phyloP scores from a whole-genome alignment of 1,140 invertebrate species.

The Doryteuthis pealeii region DNA sequence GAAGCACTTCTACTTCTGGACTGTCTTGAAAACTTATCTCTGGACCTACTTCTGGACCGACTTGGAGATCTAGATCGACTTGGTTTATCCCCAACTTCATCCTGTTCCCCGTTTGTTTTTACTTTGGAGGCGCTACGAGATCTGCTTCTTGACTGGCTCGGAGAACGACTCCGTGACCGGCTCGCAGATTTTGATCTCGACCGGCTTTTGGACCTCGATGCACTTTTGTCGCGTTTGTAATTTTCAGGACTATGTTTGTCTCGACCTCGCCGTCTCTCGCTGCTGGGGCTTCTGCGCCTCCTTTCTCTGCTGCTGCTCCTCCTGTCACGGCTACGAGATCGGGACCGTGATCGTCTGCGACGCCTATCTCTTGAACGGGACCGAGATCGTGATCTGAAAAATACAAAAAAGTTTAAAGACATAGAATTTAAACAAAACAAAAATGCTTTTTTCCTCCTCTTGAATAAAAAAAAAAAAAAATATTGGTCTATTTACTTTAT shows the following conservation, averaged over 20 bases:
- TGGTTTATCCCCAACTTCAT: neutral
- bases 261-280: constrained; percentile 27
- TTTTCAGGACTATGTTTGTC: constrained; percentile 22
- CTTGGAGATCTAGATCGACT: neutral
- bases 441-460: neutral
- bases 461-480: neutral
- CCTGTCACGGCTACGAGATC: constrained; percentile 27
- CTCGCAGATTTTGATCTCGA: constrained; percentile 18
- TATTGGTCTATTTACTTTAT: no score
- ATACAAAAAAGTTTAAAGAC: neutral
- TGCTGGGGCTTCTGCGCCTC: constrained; percentile 28
- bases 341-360: constrained; percentile 28
- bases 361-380: constrained; percentile 27
- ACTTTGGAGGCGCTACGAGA: constrained; percentile 66
- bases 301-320: constrained; percentile 27
- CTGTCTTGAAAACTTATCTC: constrained; percentile 5
- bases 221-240: constrained; percentile 18
- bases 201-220: constrained; percentile 24
- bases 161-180: constrained; percentile 32
- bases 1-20: constrained; percentile 17
- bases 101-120: constrained; percentile 5
- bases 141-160: constrained; percentile 64
- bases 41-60: neutral
- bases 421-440: neutral
- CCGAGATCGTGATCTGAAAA: constrained; percentile 21